Evolutionary conservation across 2,113 vertebrate genomes (phyloP).

Genomic region (Ophthalmolycus amberensis): DNA sequence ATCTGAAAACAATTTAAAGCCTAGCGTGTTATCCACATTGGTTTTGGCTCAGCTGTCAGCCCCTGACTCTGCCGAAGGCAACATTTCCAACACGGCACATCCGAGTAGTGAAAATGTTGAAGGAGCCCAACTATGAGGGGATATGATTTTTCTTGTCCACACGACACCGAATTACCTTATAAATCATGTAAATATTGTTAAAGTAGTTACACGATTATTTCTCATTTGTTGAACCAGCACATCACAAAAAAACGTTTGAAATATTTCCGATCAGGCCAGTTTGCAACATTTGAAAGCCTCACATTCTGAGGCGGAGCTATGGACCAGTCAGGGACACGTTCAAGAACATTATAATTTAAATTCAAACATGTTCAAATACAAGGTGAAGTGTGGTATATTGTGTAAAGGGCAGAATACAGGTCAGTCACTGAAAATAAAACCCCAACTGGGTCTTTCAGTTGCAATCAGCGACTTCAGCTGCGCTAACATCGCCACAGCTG

Average conservation of each 20-base stretch:
- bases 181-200: not conserved
- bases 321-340: not conserved
- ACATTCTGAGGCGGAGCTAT: not conserved
- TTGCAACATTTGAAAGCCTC: not conserved
- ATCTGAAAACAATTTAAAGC: slow-evolving; percentile 53
- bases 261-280: not conserved
- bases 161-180: not conserved
- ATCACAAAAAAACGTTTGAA: not conserved
- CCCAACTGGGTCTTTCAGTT: slow-evolving; percentile 61
- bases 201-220: not conserved
- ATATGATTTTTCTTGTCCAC: not conserved
- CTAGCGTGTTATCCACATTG: slow-evolving; percentile 25
- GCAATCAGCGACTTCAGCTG: slow-evolving; percentile 71
- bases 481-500: slow-evolving; percentile 71
- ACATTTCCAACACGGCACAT: not conserved
- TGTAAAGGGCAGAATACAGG: slow-evolving; percentile 22
- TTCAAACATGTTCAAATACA: not conserved
- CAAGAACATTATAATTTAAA: not conserved
- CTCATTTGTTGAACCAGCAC: not conserved
- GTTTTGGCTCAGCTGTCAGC: slow-evolving; percentile 42
- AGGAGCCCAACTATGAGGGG: not conserved
- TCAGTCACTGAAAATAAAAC: slow-evolving; percentile 35
- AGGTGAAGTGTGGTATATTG: not conserved
- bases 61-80: slow-evolving; percentile 6
- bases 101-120: not conserved